Percentiles rank a stretch among this genome's conserved stretches.
phyloP scores from a whole-genome alignment of 1,140 invertebrate genomes.

The Steinernema feltiae region DNA sequence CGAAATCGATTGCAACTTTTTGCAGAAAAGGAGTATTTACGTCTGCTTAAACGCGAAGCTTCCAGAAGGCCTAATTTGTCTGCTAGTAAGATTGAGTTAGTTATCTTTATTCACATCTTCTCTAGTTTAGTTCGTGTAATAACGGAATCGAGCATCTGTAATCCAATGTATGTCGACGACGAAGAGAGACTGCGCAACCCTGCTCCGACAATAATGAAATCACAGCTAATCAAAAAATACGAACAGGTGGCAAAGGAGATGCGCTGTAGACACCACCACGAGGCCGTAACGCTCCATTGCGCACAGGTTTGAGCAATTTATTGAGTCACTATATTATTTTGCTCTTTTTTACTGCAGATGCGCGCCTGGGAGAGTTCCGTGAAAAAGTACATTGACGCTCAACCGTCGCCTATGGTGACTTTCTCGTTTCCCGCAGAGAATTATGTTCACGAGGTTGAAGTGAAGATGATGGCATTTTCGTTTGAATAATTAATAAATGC shows the following conservation, averaged over 20 bases:
- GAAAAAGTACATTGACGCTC: neutral
- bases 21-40: neutral
- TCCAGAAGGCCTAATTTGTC: neutral
- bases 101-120: neutral
- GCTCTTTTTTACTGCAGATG: neutral
- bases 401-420: neutral
- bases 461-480: neutral
- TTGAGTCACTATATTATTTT: neutral
- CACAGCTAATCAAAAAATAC: neutral
- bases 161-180: slow-evolving; percentile 1
- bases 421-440: neutral
- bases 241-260: neutral
- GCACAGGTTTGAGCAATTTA: neutral
- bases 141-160: neutral
- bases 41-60: neutral
- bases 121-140: neutral
- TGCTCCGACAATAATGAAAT: neutral
- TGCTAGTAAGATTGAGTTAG: neutral
- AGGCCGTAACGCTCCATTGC: neutral
- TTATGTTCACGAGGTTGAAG: neutral
- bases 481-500: slow-evolving; percentile 1
- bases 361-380: neutral
- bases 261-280: neutral
- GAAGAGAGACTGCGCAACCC: neutral
- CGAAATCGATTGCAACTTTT: neutral